Evolutionary conservation across 2,888 invertebrate genomes (phyloP).

Genomic region (Kryphioiulus occultus): DNA sequence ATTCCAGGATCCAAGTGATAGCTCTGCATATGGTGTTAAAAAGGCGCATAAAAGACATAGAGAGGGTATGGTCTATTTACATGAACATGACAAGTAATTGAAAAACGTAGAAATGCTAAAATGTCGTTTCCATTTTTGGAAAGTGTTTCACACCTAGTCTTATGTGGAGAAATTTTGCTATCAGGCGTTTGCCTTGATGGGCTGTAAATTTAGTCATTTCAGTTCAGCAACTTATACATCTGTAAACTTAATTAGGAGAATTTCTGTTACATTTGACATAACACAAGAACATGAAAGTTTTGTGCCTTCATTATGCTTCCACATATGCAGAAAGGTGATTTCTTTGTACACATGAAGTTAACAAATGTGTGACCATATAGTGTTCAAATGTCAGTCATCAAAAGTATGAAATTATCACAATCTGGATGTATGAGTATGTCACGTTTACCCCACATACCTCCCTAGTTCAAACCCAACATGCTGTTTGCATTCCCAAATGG

Average conservation of each 20-base stretch:
- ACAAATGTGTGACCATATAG: neutral
- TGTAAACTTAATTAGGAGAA: neutral
- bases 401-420: neutral
- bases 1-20: neutral
- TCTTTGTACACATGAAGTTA: too few relatives aligned
- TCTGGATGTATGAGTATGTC: neutral
- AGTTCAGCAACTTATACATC: neutral
- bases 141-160: neutral
- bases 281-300: neutral
- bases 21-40: neutral
- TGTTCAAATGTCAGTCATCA: neutral
- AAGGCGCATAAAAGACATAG: neutral
- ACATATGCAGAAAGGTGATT: too few relatives aligned
- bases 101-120: neutral
- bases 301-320: neutral
- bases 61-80: conserved; percentile 1
- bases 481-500: neutral
- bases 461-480: neutral
- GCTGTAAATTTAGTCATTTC: neutral
- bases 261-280: neutral
- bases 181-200: too few relatives aligned
- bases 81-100: neutral
- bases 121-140: too few relatives aligned
- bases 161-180: neutral
- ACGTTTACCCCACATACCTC: neutral